Percentiles rank a stretch among this genome's conserved stretches.
These are phyloP conservation scores for Nomada ferruginata DNA, from an alignment of 2,888 invertebrate genomes.

Conservation along the genomic window DNA sequence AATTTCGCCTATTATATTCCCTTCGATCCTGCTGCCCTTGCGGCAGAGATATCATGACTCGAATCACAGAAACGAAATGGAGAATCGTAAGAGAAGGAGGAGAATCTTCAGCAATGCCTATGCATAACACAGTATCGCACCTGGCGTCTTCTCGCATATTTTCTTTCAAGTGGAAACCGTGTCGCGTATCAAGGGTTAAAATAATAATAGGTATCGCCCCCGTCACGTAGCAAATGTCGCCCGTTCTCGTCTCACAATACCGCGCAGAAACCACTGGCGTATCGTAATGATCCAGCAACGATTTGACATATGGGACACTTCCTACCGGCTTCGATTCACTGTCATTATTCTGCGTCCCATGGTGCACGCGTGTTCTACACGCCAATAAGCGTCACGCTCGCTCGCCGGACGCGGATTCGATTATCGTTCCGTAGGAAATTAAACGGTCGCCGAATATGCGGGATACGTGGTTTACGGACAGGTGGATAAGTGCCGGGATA, in stretches of 20 bases:
- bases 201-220: neutral
- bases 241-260: constrained; percentile 40
- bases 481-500: neutral
- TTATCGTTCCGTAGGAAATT: constrained; percentile 45
- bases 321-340: constrained; percentile 52
- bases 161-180: no score
- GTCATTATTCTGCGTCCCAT: constrained; percentile 43
- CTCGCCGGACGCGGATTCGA: constrained; percentile 45
- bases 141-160: no score
- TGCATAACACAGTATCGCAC: no score
- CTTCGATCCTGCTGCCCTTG: constrained; percentile 33
- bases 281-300: constrained; percentile 36
- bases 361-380: constrained; percentile 43
- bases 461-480: neutral
- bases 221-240: neutral
- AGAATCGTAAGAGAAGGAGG: no score
- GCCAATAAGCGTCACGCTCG: constrained; percentile 55
- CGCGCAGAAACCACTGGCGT: constrained; percentile 26
- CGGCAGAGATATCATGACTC: neutral
- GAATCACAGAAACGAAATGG: neutral
- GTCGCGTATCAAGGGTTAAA: no score
- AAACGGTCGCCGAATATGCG: constrained; percentile 32
- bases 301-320: constrained; percentile 68
- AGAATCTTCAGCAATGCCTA: no score
- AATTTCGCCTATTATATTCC: constrained; percentile 68